Percentiles rank a stretch among this genome's conserved stretches.
Conservation (phyloP, 2,888 invertebrate genomes). For the Caenorhabditis drosophilae region DNA sequence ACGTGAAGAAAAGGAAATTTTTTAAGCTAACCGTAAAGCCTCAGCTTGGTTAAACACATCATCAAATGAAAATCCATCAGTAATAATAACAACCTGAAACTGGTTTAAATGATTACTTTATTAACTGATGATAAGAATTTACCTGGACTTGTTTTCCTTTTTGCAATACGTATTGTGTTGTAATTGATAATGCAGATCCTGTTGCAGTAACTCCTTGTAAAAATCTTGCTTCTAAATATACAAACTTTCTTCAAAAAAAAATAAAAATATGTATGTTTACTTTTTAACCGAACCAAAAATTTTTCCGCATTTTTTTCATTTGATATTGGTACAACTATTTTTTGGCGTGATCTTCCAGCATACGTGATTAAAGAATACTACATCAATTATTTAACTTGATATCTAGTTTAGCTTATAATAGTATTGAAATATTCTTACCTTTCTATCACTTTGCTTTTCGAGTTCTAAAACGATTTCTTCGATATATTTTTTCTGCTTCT, state of each 20-base stretch:
- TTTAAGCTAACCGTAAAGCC: conserved; percentile 30
- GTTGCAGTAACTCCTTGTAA: conserved; percentile 55
- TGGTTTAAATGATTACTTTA: neutral
- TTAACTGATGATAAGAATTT: neutral
- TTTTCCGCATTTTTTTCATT: conserved; percentile 25
- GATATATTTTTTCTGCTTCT: conserved; percentile 46
- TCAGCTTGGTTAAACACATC: conserved; percentile 41
- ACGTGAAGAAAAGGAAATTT: conserved; percentile 3
- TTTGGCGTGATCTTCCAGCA: conserved; percentile 41
- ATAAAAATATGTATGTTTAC: conserved; percentile 7
- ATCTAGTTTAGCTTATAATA: too few species aligned
- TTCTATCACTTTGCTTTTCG: conserved; percentile 18
- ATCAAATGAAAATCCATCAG: conserved; percentile 61
- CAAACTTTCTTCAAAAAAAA: too few species aligned
- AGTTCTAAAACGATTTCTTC: conserved; percentile 32
- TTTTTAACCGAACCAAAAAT: conserved; percentile 39
- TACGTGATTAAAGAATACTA: conserved; percentile 45
- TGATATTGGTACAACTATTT: conserved; percentile 41
- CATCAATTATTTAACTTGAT: conserved; percentile 4
- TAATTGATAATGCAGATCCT: conserved; percentile 48
- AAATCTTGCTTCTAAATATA: conserved; percentile 44
- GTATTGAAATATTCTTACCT: conserved; percentile 19
- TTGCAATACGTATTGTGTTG: conserved; percentile 37
- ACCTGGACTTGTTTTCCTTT: conserved; percentile 22
- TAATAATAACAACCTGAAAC: conserved; percentile 51